phyloP scores from a whole-genome alignment of 2,797 vertebrate genomes.

The Huso huso region DNA sequence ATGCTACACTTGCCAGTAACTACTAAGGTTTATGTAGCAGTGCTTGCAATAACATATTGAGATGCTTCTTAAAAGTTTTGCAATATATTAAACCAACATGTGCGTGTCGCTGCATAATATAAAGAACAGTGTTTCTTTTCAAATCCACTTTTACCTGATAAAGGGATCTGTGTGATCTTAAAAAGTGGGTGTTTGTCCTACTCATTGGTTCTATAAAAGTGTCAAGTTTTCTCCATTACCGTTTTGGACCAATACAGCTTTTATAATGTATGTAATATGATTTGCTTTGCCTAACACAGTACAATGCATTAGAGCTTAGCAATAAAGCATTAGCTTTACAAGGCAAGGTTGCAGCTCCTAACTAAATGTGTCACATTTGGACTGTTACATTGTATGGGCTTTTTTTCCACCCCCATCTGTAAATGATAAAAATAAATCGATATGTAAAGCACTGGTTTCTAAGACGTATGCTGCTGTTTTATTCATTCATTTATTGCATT shows the following conservation, averaged over 20 bases:
- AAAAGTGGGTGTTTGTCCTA: background rate
- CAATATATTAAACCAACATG: too few relatives aligned
- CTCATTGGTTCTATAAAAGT: too few relatives aligned
- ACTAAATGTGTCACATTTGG: constrained; percentile 26
- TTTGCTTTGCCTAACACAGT: constrained; percentile 23
- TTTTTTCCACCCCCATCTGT: constrained; percentile 42
- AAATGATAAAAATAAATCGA: constrained; percentile 29
- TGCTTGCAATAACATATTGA: too few relatives aligned
- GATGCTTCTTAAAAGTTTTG: too few relatives aligned
- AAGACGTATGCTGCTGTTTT: too few relatives aligned
- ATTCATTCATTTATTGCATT: too few relatives aligned
- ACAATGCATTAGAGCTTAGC: constrained; percentile 30
- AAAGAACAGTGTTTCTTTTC: background rate
- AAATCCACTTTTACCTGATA: background rate
- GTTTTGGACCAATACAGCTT: constrained; percentile 13
- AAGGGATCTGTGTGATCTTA: background rate
- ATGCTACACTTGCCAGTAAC: too few relatives aligned
- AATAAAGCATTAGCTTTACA: constrained; percentile 28
- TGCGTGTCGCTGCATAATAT: background rate
- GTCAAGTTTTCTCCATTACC: constrained; percentile 14
- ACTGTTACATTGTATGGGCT: constrained; percentile 27
- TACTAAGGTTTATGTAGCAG: too few relatives aligned
- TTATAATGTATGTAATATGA: constrained; percentile 19
- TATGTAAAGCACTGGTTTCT: too few relatives aligned
- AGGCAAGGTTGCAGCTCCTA: constrained; percentile 25